phyloP scores from a whole-genome alignment of 2,888 invertebrate species.

The Acleris holmiana region DNA sequence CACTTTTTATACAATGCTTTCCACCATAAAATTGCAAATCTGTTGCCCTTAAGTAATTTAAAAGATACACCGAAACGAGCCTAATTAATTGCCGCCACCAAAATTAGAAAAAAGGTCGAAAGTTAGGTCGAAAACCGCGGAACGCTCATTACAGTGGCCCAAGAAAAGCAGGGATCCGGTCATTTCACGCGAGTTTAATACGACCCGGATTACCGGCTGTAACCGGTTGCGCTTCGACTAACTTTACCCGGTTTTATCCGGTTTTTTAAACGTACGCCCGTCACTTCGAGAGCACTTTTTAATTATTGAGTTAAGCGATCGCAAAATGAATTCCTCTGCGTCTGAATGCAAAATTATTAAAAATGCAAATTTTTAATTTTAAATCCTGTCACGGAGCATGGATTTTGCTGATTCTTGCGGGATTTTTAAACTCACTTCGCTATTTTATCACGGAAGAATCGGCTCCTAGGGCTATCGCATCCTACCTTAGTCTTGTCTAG shows the following conservation, averaged over 20 bases:
- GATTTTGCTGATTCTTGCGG: slow-evolving; percentile 5
- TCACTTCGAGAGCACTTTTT: slow-evolving; percentile 32
- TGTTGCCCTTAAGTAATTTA: slow-evolving; percentile 36
- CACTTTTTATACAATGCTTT: neutral
- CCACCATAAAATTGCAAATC: slow-evolving; percentile 20
- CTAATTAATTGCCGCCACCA: slow-evolving; percentile 32
- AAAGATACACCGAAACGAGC: slow-evolving; percentile 28
- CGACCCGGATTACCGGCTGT: slow-evolving; percentile 34
- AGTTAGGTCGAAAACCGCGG: slow-evolving; percentile 32
- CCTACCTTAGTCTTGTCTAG: too few relatives aligned
- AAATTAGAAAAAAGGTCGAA: slow-evolving; percentile 34
- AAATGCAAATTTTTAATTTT: slow-evolving; percentile 29
- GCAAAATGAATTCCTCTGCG: slow-evolving; percentile 22
- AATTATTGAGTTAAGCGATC: slow-evolving; percentile 34
- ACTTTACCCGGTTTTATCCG: slow-evolving; percentile 28
- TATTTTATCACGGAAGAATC: neutral
- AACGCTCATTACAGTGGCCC: slow-evolving; percentile 33
- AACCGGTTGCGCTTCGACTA: slow-evolving; percentile 28
- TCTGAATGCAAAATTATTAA: slow-evolving; percentile 23
- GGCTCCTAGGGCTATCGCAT: too few relatives aligned
- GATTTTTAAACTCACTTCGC: neutral
- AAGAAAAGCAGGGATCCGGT: slow-evolving; percentile 35
- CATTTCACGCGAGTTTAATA: slow-evolving; percentile 37
- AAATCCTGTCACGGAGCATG: slow-evolving; percentile 1
- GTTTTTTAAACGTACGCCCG: slow-evolving; percentile 25